Base-by-base conservation (phyloP, 2,888 invertebrate species). In the Noctua comes region DNA sequence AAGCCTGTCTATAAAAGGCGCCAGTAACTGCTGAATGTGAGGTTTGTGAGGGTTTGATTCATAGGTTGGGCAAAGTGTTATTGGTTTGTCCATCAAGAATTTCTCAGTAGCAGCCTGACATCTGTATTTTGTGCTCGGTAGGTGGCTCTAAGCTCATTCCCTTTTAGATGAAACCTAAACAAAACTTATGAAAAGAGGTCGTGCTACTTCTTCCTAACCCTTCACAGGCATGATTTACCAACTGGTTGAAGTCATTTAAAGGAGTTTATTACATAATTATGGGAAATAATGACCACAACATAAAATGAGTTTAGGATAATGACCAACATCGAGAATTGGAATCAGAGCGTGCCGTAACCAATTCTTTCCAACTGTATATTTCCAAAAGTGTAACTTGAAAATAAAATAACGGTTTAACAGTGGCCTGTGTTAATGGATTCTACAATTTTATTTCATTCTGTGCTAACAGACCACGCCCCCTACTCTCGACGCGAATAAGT, bases 391-490 rank as follows among this genome's bases (percentile, higher is more conserved):
- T 68, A 68, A 86, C 80, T 80, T 85, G 76, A 36, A 36, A 36
- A 79, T 82, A 77, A 86, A 88, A 80, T 78, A 83, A 77, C 48
- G 27, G 78, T 80, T 73, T 77, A 75, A 80, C 81, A 80, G 68
- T 68, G 71, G 13, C 43, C 68, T 40, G 76, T 48, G 81, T 73
- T 88, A 88, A 86, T 86, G 89, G 84, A 81, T 79, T 85, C 77
- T 40, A 79, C 83, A 76, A 68, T 85, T 83, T 83, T 78, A 88
- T 85, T 80, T 81, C 69, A 80, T 85, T 85, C 66, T 48, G 62
- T 59, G 76, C 66, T 59, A 72, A 76, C 78, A 64, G 65, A 36
- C 24, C 8, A 71, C 79, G 73, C 79, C 75, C 71, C 59, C 72
- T 75, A 79, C 77, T 89, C 75, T 43, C n/a, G 68, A 79, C 64